These are phyloP conservation scores for Drosophila asahinai DNA, from an alignment of 1,140 invertebrate species.

Conservation along the genomic window DNA sequence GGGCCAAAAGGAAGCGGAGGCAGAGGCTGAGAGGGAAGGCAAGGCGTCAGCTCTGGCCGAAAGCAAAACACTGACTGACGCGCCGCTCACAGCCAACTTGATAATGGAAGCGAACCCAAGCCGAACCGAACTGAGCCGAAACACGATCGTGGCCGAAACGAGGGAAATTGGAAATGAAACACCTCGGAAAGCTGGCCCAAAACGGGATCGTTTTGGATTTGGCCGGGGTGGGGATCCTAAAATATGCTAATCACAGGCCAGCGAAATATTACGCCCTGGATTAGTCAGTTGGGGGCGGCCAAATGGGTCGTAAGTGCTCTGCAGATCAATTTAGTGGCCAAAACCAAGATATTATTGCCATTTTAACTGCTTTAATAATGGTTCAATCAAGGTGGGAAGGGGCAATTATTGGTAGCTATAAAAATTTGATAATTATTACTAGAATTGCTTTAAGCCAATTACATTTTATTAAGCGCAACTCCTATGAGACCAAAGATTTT, in stretches of 20 bases:
- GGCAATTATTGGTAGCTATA: too few relatives aligned
- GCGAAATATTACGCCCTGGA: conserved; percentile 44
- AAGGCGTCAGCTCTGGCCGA: conserved; percentile 69
- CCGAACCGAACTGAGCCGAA: conserved; percentile 13
- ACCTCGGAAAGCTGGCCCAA: neutral
- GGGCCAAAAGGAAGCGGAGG: conserved; percentile 17
- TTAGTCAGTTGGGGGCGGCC: conserved; percentile 32
- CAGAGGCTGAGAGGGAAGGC: conserved; percentile 15
- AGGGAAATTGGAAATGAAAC: conserved; percentile 50
- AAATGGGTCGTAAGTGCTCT: conserved; percentile 1
- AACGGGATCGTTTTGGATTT: neutral
- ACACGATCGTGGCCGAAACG: conserved; percentile 38
- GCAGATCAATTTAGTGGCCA: too few relatives aligned
- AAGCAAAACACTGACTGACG: conserved; percentile 74
- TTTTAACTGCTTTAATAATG: too few relatives aligned
- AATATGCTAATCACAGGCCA: conserved; percentile 65
- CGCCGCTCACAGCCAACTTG: conserved; percentile 16
- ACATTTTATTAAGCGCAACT: too few relatives aligned
- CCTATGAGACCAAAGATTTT: too few relatives aligned
- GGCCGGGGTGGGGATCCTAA: conserved; percentile 1
- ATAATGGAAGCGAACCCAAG: conserved; percentile 34
- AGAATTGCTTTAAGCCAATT: too few relatives aligned
- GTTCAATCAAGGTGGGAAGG: too few relatives aligned
- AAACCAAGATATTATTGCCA: too few relatives aligned
- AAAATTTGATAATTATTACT: too few relatives aligned